A percentile compares a stretch with the other conserved stretches of the same genome.
Conservation (phyloP, 2,113 vertebrate species). For the Pipra filicauda region DNA sequence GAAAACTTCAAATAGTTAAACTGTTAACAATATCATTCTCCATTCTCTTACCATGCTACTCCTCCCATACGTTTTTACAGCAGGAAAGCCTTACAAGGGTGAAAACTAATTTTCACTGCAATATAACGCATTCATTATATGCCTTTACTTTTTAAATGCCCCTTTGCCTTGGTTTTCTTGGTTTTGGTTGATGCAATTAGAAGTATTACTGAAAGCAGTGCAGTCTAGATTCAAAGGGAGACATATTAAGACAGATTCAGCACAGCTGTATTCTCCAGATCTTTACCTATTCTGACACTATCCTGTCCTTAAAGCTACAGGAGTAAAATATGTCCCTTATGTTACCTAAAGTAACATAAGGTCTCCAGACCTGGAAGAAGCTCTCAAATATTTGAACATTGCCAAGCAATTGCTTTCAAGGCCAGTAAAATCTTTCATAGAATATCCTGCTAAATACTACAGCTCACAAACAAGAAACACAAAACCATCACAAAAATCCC, state of each 20-base stretch:
- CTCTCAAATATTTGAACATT: not conserved
- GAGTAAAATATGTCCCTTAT: not conserved
- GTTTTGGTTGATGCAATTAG: not conserved
- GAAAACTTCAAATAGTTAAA: constrained; percentile 51
- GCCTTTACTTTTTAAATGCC: not conserved
- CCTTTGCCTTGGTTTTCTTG: not conserved
- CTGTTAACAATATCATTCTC: not conserved
- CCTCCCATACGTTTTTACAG: not conserved
- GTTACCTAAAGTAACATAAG: not conserved
- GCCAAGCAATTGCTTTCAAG: not conserved
- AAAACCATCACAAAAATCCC: not conserved
- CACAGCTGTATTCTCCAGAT: not conserved
- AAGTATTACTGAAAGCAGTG: not conserved
- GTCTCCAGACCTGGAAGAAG: not conserved
- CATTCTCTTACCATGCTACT: not conserved
- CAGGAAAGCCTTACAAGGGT: not conserved
- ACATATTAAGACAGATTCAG: not conserved
- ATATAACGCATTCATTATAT: not conserved
- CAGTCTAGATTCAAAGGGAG: not conserved
- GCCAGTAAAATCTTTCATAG: not conserved
- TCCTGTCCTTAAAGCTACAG: not conserved
- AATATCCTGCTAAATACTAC: not conserved
- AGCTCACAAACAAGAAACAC: not conserved
- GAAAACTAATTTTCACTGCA: not conserved
- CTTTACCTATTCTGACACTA: not conserved